Evolutionary conservation across 2,113 vertebrate genomes (phyloP).

Genomic region (Scytalopus superciliaris): DNA sequence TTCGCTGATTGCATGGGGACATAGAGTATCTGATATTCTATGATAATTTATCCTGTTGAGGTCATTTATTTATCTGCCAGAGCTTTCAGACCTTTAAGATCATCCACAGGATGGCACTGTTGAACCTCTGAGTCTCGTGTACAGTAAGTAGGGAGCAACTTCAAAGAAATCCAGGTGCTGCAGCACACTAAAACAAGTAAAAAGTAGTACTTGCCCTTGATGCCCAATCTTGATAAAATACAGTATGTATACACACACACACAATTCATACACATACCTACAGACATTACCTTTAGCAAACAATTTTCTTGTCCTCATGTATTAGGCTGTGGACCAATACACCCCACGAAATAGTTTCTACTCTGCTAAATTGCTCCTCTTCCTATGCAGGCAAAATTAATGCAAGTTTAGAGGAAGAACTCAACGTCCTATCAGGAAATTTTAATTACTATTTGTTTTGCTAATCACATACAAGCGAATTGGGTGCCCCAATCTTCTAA

Average conservation of each 20-base stretch:
- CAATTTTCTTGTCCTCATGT: accelerated
- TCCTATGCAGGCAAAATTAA: not conserved
- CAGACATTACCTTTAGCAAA: not conserved
- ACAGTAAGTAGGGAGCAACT: not conserved
- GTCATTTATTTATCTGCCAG: not conserved
- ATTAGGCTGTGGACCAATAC: not conserved
- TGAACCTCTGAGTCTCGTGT: conserved; percentile 10
- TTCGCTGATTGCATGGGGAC: not conserved
- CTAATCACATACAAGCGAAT: conserved; percentile 3
- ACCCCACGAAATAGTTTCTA: not conserved
- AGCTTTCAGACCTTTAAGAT: not conserved
- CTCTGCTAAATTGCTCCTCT: not conserved
- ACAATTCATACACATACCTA: not conserved
- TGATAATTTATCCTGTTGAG: not conserved
- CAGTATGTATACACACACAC: not conserved
- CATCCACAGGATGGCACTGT: conserved; percentile 76
- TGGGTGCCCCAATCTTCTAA: not conserved
- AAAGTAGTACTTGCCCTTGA: not conserved
- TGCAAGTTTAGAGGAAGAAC: not conserved
- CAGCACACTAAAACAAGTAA: not conserved
- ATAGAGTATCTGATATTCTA: not conserved
- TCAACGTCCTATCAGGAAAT: not conserved
- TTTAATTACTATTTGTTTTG: conserved; percentile 23
- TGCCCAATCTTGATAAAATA: not conserved
- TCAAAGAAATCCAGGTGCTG: not conserved